A percentile compares a stretch with the other conserved stretches of the same genome.
phyloP scores from a whole-genome alignment of 2,797 vertebrate genomes.

The Myotis findleyi region DNA sequence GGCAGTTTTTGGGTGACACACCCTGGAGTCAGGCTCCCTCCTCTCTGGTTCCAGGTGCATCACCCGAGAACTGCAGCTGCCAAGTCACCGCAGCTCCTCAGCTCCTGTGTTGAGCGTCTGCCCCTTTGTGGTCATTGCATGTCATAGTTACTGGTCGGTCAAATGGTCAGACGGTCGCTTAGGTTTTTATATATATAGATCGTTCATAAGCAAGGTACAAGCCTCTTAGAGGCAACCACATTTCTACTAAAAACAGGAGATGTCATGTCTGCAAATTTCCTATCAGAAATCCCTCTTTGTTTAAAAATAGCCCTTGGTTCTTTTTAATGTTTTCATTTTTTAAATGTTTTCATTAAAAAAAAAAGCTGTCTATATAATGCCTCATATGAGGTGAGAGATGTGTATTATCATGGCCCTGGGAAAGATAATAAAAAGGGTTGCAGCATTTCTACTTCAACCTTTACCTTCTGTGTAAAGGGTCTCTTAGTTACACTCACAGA shows the following conservation, averaged over 20 bases:
- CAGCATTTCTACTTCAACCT: background rate
- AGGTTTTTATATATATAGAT: too few species aligned
- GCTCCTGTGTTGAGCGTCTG: too few species aligned
- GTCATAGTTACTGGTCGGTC: too few species aligned
- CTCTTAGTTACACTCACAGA: background rate
- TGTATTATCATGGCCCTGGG: background rate
- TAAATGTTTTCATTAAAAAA: background rate
- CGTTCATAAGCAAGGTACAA: background rate
- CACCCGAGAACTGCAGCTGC: too few species aligned
- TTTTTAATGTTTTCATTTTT: conserved; percentile 5
- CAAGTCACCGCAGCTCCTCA: too few species aligned
- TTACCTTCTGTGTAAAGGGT: background rate
- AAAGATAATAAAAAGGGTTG: background rate
- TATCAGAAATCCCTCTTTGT: background rate
- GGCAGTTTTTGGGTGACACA: too few species aligned
- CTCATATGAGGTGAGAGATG: background rate
- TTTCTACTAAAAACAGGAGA: background rate
- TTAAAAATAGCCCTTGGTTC: conserved; percentile 11
- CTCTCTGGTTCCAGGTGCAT: too few species aligned
- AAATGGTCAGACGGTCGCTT: too few species aligned
- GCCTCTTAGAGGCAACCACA: background rate
- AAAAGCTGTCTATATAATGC: background rate
- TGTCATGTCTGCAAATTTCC: background rate
- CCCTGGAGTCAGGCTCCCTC: too few species aligned
- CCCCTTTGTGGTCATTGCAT: too few species aligned